Evolutionary conservation across 2,888 invertebrate species (phyloP), one percentile per base, ranked within the genome.

Genomic region (Gasteruption jaculator): DNA sequence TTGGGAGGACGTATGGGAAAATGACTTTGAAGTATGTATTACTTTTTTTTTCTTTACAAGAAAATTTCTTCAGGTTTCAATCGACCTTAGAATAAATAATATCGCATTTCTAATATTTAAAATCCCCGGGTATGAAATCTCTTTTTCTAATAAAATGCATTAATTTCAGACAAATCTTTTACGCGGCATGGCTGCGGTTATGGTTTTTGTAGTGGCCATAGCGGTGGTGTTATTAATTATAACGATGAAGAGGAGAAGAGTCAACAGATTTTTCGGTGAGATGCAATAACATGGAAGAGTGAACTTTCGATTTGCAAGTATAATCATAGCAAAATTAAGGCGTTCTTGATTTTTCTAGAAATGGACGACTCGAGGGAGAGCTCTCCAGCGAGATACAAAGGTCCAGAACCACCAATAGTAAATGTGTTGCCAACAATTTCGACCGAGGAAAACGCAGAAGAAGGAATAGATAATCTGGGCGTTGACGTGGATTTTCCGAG

Each of bases 401-500:
- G 54, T 14, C 12, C 12, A 12, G 15, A 10, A 4, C 30, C 30
- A 30, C 30, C 30, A 12, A 49, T 38, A 38, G 55, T 33, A 24
- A 46, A 38, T 14, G 43, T 49, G 26, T 45, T 41, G 16, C 49
- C 49, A 12, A 21, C 53, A 26, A 41, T 48, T 4, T 42, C 56
- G 26, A 18, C 38, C 4, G 42, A 48, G 5, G 49, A 36, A 41
- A 34, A 50, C n/a, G 15, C 44, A 1, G 56, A 52, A 19, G 29
- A 54, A 12, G 38, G 79, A 45, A 74, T 80, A 47, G 79, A 80
- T 48, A 80, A 80, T 56, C 73, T 75, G 50, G 78, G 77, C 21
- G 64, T 80, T 50, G 80, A 81, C 40, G 77, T 79, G 5, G 80
- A 81, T 57, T 80, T 80, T 53, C 79, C 80, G 59, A 77, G 76